A percentile compares a stretch with the other conserved stretches of the same genome.
Conservation (phyloP, 2,888 invertebrate genomes). For the Brachycybe producta region DNA sequence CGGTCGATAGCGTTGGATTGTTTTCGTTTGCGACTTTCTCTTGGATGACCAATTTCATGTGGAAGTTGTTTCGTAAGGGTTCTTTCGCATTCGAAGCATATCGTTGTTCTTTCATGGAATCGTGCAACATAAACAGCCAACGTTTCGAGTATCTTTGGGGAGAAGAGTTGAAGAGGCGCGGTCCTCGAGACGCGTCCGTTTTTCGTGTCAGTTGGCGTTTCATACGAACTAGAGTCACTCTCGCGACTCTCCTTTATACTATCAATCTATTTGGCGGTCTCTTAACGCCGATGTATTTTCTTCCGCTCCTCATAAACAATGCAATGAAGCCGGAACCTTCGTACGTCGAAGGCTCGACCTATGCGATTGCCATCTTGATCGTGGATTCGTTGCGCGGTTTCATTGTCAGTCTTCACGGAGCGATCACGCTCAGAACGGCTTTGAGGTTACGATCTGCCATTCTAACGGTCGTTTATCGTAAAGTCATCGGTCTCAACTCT, state of each 20-base stretch:
- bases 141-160: slow-evolving; percentile 43
- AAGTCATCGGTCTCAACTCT: slow-evolving; percentile 34
- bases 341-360: slow-evolving; percentile 36
- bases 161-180: slow-evolving; percentile 37
- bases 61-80: slow-evolving; percentile 39
- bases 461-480: slow-evolving; percentile 35
- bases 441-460: slow-evolving; percentile 33
- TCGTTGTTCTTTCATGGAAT: slow-evolving; percentile 37
- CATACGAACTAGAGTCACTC: slow-evolving; percentile 37
- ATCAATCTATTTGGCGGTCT: slow-evolving; percentile 38
- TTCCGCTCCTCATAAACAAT: slow-evolving; percentile 31
- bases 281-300: slow-evolving; percentile 33
- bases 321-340: slow-evolving; percentile 34
- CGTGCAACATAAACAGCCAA: slow-evolving; percentile 39
- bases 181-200: slow-evolving; percentile 39
- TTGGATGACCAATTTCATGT: slow-evolving; percentile 42
- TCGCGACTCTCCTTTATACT: slow-evolving; percentile 36
- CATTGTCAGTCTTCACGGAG: slow-evolving; percentile 40
- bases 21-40: slow-evolving; percentile 40
- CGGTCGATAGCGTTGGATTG: slow-evolving; percentile 39
- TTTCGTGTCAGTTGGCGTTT: slow-evolving; percentile 39
- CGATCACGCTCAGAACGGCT: slow-evolving; percentile 38
- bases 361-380: slow-evolving; percentile 36
- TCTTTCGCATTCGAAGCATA: slow-evolving; percentile 35
- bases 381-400: slow-evolving; percentile 39